phyloP scores from a whole-genome alignment of 2,113 vertebrate species.

The Strix aluco region DNA sequence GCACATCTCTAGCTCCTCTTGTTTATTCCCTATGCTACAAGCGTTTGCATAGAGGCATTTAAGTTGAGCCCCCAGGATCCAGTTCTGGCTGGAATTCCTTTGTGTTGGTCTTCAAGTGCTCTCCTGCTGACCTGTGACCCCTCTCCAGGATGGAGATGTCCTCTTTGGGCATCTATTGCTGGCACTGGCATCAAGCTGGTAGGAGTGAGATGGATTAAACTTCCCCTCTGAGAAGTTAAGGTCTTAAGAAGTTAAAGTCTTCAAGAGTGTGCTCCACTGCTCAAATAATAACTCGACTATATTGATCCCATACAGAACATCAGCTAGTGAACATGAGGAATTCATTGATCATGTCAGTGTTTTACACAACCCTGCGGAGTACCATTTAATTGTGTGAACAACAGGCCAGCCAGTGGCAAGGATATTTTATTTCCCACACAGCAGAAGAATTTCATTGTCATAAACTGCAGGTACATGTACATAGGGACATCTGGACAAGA shows the following conservation, averaged over 20 bases:
- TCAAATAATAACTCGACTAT: not conserved
- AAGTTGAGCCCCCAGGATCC: no score
- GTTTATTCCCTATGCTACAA: no score
- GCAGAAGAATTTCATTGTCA: not conserved
- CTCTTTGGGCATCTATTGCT: no score
- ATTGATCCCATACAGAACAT: not conserved
- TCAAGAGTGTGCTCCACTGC: not conserved
- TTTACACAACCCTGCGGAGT: not conserved
- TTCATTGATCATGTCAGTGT: not conserved
- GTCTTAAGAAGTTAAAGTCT: not conserved
- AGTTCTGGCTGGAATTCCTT: no score
- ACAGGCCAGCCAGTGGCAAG: not conserved
- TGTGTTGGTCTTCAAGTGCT: no score
- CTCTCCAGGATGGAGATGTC: no score
- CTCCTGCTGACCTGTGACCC: no score
- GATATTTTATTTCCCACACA: not conserved
- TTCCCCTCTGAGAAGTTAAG: no score
- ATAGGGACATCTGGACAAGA: not conserved
- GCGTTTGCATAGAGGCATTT: no score
- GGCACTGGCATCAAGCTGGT: no score
- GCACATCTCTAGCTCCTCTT: no score
- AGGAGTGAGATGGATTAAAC: no score
- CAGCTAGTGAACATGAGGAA: not conserved
- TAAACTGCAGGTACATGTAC: not conserved
- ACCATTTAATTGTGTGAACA: not conserved